Base-by-base conservation (phyloP, 1,140 invertebrate species). In the Bombus confusus region DNA sequence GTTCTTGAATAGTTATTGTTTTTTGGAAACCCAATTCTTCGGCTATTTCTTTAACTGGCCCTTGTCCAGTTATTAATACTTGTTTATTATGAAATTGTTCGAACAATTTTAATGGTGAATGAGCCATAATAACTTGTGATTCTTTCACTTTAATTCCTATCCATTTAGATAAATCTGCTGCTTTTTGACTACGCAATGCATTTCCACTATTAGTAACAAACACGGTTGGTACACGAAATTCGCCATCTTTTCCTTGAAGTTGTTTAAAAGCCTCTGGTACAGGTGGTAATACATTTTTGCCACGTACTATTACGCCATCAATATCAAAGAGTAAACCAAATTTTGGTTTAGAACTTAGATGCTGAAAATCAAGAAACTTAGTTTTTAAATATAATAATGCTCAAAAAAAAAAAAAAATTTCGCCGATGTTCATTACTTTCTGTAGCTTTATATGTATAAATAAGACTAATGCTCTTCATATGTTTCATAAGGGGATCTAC, bases 301-400 rank as follows among this genome's bases (percentile, higher is more conserved):
- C 97, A 72, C 97, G 93, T 1, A 97, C 96, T 87, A 97, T 95
- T 0, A 97, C 97, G 28, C 97, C 97, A 89, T 97, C 97, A 69
- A 97, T 97, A 89, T 97, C 97, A 93, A 97, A 97, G 15, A 97
- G 92, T 12, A 97, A 93, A 31, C 97, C 97, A 93, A 97, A 97
- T 68, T 94, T 94, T 83, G 95, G 94, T 77, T 93, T 93, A 73
- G 88, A 87, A 81, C 92, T 94, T 80, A 94, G 37, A 86, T 92
- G 91, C 94, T 94, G 86, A 73, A 90, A 92, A 87, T 34, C 84
- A 86, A 73, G 71, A n/a, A 39, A 79, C 1, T n/a, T 37, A 62
- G 47, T 39, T 34, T 3, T 71, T 28, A 57, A 31, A 57, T 57
- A n/a, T n/a, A 34, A 34, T 34, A 59, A 43, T 86, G 6, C 10